Evolutionary conservation across 2,797 vertebrate species (phyloP).

Genomic region (Melanotaenia parkinsoni): DNA sequence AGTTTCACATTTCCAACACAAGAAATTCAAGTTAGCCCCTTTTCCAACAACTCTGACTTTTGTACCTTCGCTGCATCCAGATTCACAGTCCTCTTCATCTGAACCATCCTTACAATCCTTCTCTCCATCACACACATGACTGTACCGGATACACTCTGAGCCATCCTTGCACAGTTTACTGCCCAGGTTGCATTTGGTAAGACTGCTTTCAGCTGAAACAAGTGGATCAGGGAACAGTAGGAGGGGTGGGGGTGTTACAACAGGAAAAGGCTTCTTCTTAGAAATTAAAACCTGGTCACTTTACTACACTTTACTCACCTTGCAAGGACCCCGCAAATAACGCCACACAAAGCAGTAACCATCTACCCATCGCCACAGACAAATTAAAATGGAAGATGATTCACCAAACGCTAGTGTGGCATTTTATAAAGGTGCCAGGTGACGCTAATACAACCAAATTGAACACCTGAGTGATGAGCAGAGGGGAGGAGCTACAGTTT

Average conservation of each 20-base stretch:
- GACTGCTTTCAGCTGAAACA: conserved; percentile 47
- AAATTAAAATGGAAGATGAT: conserved; percentile 28
- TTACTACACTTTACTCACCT: conserved; percentile 49
- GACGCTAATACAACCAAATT: conserved; percentile 59
- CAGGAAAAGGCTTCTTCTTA: too few relatives aligned
- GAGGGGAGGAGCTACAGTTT: conserved; percentile 54
- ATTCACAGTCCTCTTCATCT: conserved; percentile 84
- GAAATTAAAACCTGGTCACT: background rate
- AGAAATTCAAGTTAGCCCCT: background rate
- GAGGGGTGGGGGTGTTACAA: too few relatives aligned
- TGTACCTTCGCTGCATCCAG: conserved; percentile 73
- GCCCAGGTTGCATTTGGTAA: conserved; percentile 67
- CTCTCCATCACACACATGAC: conserved; percentile 86
- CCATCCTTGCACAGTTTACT: conserved; percentile 80
- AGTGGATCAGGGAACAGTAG: background rate
- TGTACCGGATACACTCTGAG: conserved; percentile 77
- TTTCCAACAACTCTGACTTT: background rate
- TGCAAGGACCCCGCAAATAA: conserved; percentile 42
- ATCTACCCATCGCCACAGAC: conserved; percentile 62
- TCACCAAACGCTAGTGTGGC: background rate
- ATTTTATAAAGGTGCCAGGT: conserved; percentile 69
- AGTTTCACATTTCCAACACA: background rate
- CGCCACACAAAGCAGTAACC: conserved; percentile 51
- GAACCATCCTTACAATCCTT: conserved; percentile 86
- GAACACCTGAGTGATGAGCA: conserved; percentile 53